Evolutionary conservation across 1,140 invertebrate species (phyloP).

Genomic region (Acromyrmex charruanus): DNA sequence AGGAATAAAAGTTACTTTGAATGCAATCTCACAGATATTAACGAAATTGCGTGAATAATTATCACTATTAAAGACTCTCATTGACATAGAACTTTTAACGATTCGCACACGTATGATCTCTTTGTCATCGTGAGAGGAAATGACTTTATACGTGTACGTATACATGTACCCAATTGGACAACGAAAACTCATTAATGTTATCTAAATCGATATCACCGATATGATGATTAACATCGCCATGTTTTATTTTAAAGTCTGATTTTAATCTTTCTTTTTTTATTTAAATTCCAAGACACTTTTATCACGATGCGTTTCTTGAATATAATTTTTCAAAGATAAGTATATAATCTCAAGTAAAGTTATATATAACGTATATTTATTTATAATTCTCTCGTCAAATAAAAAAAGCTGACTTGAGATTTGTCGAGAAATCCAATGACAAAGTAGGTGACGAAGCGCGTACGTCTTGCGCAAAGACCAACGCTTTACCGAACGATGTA

Average conservation of each 20-base stretch:
- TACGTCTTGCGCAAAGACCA: background rate
- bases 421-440: background rate
- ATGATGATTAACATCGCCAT: background rate
- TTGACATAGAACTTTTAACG: constrained; percentile 6
- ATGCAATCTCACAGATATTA: constrained; percentile 63
- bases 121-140: background rate
- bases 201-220: background rate
- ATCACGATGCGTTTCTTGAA: background rate
- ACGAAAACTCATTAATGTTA: constrained; percentile 25
- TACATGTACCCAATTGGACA: background rate
- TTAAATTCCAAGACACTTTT: background rate
- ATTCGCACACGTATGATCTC: background rate
- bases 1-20: constrained; percentile 67
- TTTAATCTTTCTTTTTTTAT: background rate
- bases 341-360: background rate
- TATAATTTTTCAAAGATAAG: background rate
- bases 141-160: background rate
- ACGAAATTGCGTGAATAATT: constrained; percentile 51
- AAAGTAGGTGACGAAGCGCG: constrained; percentile 5
- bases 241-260: background rate
- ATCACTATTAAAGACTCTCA: constrained; percentile 14
- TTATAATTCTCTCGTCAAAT: background rate
- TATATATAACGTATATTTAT: background rate
- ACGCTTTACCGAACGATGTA: constrained; percentile 30
- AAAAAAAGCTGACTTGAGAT: background rate